Evolutionary conservation across 2,113 vertebrate species (phyloP), one percentile per base, ranked within the genome.

Genomic region (Illadopsis cleaveri): DNA sequence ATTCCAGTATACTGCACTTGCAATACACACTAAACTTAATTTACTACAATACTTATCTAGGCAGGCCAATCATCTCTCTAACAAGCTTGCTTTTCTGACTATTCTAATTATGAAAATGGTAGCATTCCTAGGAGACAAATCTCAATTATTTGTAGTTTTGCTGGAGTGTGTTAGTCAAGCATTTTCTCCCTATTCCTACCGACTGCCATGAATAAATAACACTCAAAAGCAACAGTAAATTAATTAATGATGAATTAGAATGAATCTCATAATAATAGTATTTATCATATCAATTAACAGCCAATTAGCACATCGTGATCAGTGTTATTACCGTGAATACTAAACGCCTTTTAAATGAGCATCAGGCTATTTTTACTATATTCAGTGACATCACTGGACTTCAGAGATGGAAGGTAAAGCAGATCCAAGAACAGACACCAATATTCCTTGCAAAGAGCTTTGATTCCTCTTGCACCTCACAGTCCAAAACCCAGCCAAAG

Each of bases 191-290:
- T 92, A 82, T 95, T 98, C 96, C 86, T 91, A 89, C 79, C 2
- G n/a, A 93, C 91, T 97, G 89, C 95, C 85, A 95, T 88, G 96
- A 96, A 97, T 91, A 90, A 97, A 82, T 61, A 97, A 96, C 88
- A 89, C 92, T 94, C 73, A 73, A 75, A 96, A 97, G 97, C 94
- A 97, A 93, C 94, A 94, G 93, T 94, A 93, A 96, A 97, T 98
- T 97, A 98, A 98, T 98, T 97, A 97, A 95, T 66, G 89, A 56
- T 66, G 84, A 97, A 98, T 96, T 93, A 95, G 89, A 94, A 96
- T 85, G 35, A 95, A 97, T 97, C 95, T 95, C 77, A 48, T 97
- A 97, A 97, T 98, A 98, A 97, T 96, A 97, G 92, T 87, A 96
- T 94, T 93, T 85, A 95, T 69, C 81, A 53, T 94, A 91, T 96